phyloP scores from a whole-genome alignment of 2,113 vertebrate genomes.

The Candoia aspera region DNA sequence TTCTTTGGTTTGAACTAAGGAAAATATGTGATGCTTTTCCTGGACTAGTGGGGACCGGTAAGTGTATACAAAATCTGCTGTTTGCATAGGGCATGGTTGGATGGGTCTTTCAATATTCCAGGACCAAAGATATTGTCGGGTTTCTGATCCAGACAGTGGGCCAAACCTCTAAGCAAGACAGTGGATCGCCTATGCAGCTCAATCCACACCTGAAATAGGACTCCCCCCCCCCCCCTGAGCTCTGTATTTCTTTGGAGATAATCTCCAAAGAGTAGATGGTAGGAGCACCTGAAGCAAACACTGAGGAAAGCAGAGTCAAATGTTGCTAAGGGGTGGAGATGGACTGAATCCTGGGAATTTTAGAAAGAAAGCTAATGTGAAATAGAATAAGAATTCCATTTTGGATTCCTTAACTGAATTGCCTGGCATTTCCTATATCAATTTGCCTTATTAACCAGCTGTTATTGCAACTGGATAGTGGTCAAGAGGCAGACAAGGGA shows the following conservation, averaged over 20 bases:
- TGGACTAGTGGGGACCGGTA: not conserved
- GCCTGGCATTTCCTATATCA: not conserved
- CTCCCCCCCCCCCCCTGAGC: not conserved
- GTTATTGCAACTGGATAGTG: not conserved
- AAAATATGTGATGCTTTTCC: not conserved
- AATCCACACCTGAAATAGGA: not conserved
- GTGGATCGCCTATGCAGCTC: not conserved
- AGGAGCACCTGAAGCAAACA: not conserved
- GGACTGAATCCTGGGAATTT: not conserved
- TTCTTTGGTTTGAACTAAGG: not conserved
- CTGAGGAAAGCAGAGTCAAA: not conserved
- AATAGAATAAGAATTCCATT: not conserved
- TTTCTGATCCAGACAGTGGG: not conserved
- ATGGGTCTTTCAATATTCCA: not conserved
- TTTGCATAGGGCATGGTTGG: not conserved
- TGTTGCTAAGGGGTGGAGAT: not conserved
- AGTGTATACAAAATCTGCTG: not conserved
- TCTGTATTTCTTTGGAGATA: not conserved
- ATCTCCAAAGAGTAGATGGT: not conserved
- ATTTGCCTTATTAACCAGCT: not conserved
- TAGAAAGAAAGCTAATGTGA: not conserved
- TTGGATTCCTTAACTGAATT: not conserved
- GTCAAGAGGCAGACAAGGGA: not conserved
- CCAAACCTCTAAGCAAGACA: not conserved
- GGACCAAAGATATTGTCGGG: not conserved